These are phyloP conservation scores for Columbina picui DNA, from an alignment of 2,113 vertebrate genomes.

Conservation along the genomic window DNA sequence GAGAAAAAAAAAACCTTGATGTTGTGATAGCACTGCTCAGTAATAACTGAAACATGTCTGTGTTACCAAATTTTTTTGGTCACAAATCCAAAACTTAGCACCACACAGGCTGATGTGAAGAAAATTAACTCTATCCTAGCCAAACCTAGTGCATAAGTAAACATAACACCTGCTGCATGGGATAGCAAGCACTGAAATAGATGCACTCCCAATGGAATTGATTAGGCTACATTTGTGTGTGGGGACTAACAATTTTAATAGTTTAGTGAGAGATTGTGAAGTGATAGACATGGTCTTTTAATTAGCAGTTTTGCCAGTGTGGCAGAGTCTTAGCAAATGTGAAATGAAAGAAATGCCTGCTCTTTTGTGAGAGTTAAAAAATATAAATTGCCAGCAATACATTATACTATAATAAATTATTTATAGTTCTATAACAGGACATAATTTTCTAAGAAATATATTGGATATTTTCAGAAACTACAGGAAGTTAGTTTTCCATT, in stretches of 20 bases:
- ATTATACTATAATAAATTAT: neutral
- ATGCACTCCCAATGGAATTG: neutral
- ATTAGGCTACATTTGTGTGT: accelerated
- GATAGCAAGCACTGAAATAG: neutral
- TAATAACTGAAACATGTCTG: accelerated
- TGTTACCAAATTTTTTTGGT: neutral
- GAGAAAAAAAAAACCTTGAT: accelerated
- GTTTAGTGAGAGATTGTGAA: neutral
- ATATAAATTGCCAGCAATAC: neutral
- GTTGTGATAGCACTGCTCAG: neutral
- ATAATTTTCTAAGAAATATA: neutral
- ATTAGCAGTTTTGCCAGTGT: neutral
- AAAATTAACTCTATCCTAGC: neutral
- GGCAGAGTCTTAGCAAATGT: neutral
- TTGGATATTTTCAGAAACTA: neutral
- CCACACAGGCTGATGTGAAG: accelerated
- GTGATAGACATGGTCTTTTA: neutral
- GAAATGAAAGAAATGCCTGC: neutral
- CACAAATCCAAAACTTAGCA: neutral
- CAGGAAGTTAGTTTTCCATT: neutral
- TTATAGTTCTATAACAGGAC: neutral
- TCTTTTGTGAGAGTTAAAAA: neutral
- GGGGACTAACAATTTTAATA: neutral
- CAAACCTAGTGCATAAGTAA: neutral
- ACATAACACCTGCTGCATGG: neutral